phyloP scores from a whole-genome alignment of 1,140 invertebrate species.

The Zaprionus capensis region DNA sequence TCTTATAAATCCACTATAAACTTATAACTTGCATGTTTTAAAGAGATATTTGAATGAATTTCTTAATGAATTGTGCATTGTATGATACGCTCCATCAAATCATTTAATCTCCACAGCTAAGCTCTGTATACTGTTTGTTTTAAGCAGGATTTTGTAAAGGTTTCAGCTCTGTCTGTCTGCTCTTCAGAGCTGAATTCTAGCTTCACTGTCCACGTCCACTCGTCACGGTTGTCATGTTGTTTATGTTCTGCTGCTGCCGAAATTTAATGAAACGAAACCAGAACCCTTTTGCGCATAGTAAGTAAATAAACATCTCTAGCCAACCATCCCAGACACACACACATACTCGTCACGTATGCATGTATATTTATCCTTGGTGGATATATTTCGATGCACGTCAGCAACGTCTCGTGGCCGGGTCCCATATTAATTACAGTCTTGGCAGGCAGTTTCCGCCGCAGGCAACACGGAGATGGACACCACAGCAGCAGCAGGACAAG shows the following conservation, averaged over 20 bases:
- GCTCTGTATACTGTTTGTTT: background rate
- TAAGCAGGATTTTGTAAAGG: background rate
- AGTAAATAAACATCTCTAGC: constrained; percentile 74
- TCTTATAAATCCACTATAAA: too few relatives aligned
- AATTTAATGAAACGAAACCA: constrained; percentile 74
- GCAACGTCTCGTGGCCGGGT: constrained; percentile 44
- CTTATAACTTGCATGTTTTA: too few relatives aligned
- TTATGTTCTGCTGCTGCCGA: constrained; percentile 38
- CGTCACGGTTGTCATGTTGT: constrained; percentile 37
- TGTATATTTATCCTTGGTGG: constrained; percentile 12
- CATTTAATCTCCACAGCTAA: background rate
- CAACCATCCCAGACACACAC: constrained; percentile 17
- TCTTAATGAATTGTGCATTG: too few relatives aligned
- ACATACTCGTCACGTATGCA: constrained; percentile 5
- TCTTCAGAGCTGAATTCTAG: background rate
- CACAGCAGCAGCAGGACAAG: constrained; percentile 17
- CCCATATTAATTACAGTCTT: constrained; percentile 78
- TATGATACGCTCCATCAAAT: background rate
- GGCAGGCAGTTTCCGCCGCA: constrained; percentile 60
- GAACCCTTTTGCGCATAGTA: constrained; percentile 58
- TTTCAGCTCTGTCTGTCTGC: background rate
- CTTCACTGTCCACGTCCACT: background rate
- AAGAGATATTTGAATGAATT: too few relatives aligned
- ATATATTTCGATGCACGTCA: constrained; percentile 26
- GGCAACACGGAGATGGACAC: constrained; percentile 53